Conservation (phyloP, 1,140 invertebrate genomes). For the Asobara japonica region DNA sequence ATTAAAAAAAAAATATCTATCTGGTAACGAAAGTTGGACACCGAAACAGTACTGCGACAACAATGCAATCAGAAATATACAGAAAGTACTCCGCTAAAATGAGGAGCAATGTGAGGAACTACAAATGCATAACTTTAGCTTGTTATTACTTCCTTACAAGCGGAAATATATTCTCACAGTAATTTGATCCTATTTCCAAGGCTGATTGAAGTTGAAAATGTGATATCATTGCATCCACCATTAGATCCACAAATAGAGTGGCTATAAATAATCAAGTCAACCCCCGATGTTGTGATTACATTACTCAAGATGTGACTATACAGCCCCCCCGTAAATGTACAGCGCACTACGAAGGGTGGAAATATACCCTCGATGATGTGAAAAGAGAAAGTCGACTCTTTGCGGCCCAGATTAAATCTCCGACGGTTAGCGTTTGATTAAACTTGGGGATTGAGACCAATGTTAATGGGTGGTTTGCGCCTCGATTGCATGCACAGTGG, state of each 20-base stretch:
- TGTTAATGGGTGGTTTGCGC: constrained; percentile 57
- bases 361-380: constrained; percentile 31
- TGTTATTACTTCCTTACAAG: neutral
- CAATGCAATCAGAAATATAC: too few species aligned
- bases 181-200: neutral
- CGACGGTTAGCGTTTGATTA: constrained; percentile 67
- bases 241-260: constrained; percentile 55
- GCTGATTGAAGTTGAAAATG: neutral
- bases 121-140: neutral
- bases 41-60: too few species aligned
- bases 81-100: too few species aligned
- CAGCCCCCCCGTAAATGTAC: constrained; percentile 29
- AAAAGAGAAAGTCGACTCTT: constrained; percentile 33
- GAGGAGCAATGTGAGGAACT: too few species aligned
- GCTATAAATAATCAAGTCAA: constrained; percentile 64
- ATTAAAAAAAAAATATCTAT: too few species aligned
- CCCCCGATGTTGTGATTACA: constrained; percentile 66
- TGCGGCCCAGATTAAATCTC: constrained; percentile 64
- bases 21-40: too few species aligned
- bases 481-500: constrained; percentile 52
- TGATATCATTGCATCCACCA: neutral
- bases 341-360: constrained; percentile 23
- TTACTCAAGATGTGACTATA: constrained; percentile 52
- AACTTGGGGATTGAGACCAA: constrained; percentile 62
- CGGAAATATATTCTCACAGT: neutral